Conservation (phyloP, 2,797 vertebrate genomes). For the Cottoperca gobio region DNA sequence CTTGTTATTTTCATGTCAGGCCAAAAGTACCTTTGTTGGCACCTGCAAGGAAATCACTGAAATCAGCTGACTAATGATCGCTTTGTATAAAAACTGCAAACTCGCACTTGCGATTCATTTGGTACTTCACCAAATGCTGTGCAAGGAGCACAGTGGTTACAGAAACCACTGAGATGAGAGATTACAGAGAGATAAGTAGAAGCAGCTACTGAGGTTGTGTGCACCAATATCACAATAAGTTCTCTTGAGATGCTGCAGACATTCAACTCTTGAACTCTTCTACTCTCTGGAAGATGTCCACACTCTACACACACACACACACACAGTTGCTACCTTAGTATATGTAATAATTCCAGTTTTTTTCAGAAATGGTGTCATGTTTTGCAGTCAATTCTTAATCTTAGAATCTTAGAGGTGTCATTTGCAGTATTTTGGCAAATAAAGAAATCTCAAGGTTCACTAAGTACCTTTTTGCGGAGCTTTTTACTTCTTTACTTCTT, state of each 20-base stretch:
- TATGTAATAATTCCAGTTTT: too few species aligned
- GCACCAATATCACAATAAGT: background rate
- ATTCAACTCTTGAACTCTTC: background rate
- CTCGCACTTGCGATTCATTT: conserved; percentile 15
- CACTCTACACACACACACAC: too few species aligned
- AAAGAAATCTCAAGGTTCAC: background rate
- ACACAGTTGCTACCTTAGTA: too few species aligned
- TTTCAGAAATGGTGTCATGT: too few species aligned
- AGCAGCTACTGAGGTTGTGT: background rate
- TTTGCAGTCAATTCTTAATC: too few species aligned
- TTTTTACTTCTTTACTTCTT: background rate
- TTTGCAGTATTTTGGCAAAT: too few species aligned
- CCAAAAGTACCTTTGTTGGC: background rate
- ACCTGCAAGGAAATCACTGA: background rate
- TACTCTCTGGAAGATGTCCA: background rate
- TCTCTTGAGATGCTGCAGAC: background rate
- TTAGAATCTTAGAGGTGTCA: background rate
- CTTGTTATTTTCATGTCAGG: background rate
- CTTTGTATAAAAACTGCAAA: conserved; percentile 23
- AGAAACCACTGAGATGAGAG: conserved; percentile 40
- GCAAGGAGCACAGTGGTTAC: conserved; percentile 53
- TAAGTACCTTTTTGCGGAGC: background rate
- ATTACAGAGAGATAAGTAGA: background rate
- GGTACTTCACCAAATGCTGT: conserved; percentile 14
- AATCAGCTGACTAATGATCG: conserved; percentile 48